A percentile compares a stretch with the other conserved stretches of the same genome.
These are phyloP conservation scores for Megalops cyprinoides DNA, from an alignment of 2,797 vertebrate genomes.

Conservation along the genomic window DNA sequence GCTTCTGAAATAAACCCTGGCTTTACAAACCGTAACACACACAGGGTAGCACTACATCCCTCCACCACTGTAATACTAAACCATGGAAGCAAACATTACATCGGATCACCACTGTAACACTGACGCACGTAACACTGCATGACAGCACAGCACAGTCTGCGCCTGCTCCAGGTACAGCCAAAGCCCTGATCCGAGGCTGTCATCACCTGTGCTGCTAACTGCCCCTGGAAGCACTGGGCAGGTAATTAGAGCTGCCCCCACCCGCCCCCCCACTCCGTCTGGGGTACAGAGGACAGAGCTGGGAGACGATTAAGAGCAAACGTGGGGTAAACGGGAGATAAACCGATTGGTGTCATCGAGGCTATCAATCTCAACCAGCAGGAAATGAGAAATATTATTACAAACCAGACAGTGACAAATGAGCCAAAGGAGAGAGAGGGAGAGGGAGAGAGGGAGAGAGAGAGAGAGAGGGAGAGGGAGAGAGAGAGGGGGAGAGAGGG, in stretches of 20 bases:
- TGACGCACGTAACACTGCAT: not conserved
- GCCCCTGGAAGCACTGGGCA: not conserved
- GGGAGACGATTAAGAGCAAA: constrained; percentile 80
- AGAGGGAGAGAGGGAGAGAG: constrained; percentile 46
- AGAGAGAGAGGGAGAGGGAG: constrained; percentile 43
- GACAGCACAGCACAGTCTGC: not conserved
- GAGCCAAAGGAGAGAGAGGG: constrained; percentile 59
- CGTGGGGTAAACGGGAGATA: constrained; percentile 82
- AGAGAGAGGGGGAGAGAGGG: not conserved
- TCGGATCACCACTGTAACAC: too few species aligned
- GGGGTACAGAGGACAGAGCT: constrained; percentile 64
- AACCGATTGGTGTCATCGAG: constrained; percentile 83
- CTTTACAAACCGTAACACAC: too few species aligned
- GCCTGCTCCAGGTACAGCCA: not conserved
- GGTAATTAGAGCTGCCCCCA: constrained; percentile 36
- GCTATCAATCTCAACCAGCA: constrained; percentile 83
- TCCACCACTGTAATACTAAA: too few species aligned
- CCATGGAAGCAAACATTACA: too few species aligned
- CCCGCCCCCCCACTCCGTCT: constrained; percentile 41
- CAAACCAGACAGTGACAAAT: constrained; percentile 85
- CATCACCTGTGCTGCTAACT: not conserved
- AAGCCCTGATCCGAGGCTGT: too few species aligned
- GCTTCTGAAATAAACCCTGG: too few species aligned
- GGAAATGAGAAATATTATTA: constrained; percentile 86
- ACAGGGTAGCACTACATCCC: too few species aligned